These are phyloP conservation scores for Bombyx mori DNA, from an alignment of 1,140 invertebrate genomes.

Conservation along the genomic window DNA sequence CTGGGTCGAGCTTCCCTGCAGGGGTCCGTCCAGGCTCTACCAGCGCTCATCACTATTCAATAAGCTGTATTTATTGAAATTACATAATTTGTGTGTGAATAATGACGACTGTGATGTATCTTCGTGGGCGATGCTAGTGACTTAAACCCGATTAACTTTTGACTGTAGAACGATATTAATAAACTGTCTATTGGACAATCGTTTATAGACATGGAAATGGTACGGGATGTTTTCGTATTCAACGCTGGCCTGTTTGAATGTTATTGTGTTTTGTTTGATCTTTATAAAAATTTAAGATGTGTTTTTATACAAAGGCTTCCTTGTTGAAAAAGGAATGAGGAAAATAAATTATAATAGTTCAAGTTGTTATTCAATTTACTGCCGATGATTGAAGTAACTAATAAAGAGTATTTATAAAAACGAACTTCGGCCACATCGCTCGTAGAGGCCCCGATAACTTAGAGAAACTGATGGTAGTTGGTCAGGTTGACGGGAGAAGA, in stretches of 20 bases:
- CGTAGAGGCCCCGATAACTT: too few species aligned
- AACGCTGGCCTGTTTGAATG: constrained; percentile 20
- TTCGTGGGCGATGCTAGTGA: constrained; percentile 67
- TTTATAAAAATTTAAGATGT: too few species aligned
- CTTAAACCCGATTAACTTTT: constrained; percentile 70
- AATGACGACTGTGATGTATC: constrained; percentile 70
- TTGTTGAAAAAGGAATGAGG: too few species aligned
- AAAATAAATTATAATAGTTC: too few species aligned
- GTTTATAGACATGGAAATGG: constrained; percentile 59
- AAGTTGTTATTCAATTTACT: too few species aligned
- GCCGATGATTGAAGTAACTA: too few species aligned
- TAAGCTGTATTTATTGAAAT: constrained; percentile 71
- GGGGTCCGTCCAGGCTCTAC: constrained; percentile 56
- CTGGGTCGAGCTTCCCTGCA: constrained; percentile 29
- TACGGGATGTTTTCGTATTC: constrained; percentile 21
- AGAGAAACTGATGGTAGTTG: too few species aligned
- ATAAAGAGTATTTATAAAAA: too few species aligned
- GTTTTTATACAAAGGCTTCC: too few species aligned
- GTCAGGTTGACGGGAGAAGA: too few species aligned
- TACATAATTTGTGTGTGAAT: constrained; percentile 71
- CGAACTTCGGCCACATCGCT: too few species aligned
- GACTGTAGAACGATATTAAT: constrained; percentile 63
- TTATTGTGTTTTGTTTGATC: constrained; percentile 11
- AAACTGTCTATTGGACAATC: constrained; percentile 35
- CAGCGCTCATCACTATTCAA: constrained; percentile 70